A percentile compares a stretch with the other conserved stretches of the same genome.
phyloP scores from a whole-genome alignment of 1,140 invertebrate species.

The Musca domestica region DNA sequence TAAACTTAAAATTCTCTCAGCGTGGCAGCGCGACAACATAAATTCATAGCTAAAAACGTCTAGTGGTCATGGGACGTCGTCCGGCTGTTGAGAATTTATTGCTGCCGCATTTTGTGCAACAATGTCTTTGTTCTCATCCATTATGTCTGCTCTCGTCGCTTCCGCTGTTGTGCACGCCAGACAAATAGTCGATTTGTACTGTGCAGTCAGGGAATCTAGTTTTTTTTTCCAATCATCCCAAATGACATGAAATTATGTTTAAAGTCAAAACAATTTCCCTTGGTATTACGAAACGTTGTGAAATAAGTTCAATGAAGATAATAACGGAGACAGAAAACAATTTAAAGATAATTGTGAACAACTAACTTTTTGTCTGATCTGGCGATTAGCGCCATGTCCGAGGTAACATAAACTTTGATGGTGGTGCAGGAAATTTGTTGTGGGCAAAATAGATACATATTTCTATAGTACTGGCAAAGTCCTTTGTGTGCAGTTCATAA shows the following conservation, averaged over 20 bases:
- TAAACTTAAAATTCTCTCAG: background rate
- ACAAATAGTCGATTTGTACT: too few species aligned
- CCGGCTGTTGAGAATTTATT: constrained; percentile 1
- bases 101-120: background rate
- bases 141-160: background rate
- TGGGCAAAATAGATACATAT: too few species aligned
- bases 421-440: too few species aligned
- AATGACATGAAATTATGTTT: constrained; percentile 12
- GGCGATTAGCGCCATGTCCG: too few species aligned
- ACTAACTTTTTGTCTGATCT: too few species aligned
- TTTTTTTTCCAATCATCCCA: background rate
- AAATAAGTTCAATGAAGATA: too few species aligned
- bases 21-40: constrained; percentile 5
- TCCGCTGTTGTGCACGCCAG: background rate
- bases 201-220: background rate
- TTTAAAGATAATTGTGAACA: too few species aligned
- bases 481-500: too few species aligned
- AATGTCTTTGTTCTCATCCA: background rate
- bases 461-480: too few species aligned
- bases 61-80: constrained; percentile 8
- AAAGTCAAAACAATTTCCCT: constrained; percentile 13
- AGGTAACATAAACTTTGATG: too few species aligned
- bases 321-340: too few species aligned
- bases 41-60: constrained; percentile 10
- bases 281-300: background rate